Percentiles rank a stretch among this genome's conserved stretches.
These are phyloP conservation scores for Megaceryle maxima DNA, from an alignment of 2,113 vertebrate genomes.

Conservation along the genomic window DNA sequence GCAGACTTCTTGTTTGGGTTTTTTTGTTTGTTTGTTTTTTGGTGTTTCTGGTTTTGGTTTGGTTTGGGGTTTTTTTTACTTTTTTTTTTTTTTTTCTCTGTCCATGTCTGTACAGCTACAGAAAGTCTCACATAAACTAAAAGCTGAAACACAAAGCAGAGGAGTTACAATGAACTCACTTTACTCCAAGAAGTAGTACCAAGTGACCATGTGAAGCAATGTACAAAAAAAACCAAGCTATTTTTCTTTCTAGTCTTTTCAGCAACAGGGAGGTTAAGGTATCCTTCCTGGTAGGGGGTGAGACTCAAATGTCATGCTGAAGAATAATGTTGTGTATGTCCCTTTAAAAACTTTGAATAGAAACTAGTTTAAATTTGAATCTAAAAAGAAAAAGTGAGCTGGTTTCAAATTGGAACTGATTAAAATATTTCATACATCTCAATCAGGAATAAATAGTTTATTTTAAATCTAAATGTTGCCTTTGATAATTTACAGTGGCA, in stretches of 20 bases:
- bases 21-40: background rate
- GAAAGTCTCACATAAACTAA: background rate
- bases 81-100: background rate
- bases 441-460: background rate
- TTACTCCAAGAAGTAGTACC: background rate
- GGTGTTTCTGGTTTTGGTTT: no score
- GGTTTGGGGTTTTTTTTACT: background rate
- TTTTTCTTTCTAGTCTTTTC: slow-evolving; percentile 16
- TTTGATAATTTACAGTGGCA: background rate
- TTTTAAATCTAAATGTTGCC: background rate
- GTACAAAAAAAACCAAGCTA: background rate
- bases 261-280: background rate
- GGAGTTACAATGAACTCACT: background rate
- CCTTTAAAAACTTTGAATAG: slow-evolving; percentile 32
- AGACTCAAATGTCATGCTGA: background rate
- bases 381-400: slow-evolving; percentile 23
- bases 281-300: background rate
- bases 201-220: background rate
- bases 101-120: background rate
- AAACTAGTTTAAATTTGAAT: slow-evolving; percentile 32
- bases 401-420: background rate
- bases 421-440: background rate
- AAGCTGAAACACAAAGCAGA: background rate
- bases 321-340: background rate
- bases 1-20: background rate